Conservation (phyloP, 2,888 invertebrate species). For the Idaea biselata region DNA sequence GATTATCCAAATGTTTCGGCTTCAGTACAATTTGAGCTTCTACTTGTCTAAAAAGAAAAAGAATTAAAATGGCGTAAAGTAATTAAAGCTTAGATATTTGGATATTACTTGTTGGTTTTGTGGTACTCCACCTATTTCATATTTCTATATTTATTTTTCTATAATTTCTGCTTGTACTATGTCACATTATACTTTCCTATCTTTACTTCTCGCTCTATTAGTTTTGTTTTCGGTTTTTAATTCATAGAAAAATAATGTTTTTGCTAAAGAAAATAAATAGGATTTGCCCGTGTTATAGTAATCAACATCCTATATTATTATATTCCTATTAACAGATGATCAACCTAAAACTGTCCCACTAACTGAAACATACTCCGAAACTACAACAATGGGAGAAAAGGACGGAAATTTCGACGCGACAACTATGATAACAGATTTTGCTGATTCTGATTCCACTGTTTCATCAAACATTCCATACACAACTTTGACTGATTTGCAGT, state of each 20-base stretch:
- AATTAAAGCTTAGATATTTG: background rate
- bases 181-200: background rate
- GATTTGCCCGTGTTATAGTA: slow-evolving; percentile 2
- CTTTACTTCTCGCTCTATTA: background rate
- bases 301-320: slow-evolving; percentile 57
- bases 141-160: slow-evolving; percentile 1
- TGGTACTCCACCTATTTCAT: background rate
- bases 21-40: background rate
- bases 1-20: background rate
- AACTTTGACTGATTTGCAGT: slow-evolving; percentile 9
- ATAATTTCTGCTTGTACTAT: background rate
- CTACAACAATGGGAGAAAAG: slow-evolving; percentile 46
- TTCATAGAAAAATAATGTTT: background rate
- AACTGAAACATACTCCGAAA: slow-evolving; percentile 67
- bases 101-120: background rate
- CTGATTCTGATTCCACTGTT: slow-evolving; percentile 27
- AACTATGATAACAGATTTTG: slow-evolving; percentile 34
- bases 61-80: background rate
- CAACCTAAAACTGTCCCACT: slow-evolving; percentile 72
- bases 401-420: slow-evolving; percentile 42
- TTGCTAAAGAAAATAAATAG: background rate
- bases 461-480: slow-evolving; percentile 17
- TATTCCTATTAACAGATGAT: slow-evolving; percentile 78
- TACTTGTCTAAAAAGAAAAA: background rate
- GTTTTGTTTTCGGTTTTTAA: background rate